These are phyloP conservation scores for Scaptodrosophila latifasciaeformis DNA, from an alignment of 2,888 invertebrate genomes.

Conservation along the genomic window DNA sequence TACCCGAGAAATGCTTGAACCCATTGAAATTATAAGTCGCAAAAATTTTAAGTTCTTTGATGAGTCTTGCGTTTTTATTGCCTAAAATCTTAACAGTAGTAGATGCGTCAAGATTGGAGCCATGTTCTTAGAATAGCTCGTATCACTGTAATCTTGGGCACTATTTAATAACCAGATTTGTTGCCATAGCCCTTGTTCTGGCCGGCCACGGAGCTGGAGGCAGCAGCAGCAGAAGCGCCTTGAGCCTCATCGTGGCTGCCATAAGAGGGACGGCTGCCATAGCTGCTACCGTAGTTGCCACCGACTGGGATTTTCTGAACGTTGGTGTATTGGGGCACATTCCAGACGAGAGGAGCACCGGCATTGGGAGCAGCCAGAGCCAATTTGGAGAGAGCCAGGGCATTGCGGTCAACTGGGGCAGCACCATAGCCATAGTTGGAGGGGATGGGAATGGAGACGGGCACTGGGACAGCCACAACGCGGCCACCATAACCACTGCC, in stretches of 20 bases:
- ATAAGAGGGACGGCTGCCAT: slow-evolving; percentile 4
- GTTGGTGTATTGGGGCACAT: slow-evolving; percentile 22
- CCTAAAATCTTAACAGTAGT: no score
- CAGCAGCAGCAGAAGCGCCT: slow-evolving; percentile 54
- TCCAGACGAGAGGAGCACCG: slow-evolving; percentile 37
- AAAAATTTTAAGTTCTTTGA: no score
- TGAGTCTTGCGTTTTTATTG: no score
- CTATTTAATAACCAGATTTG: no score
- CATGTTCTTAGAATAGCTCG: no score
- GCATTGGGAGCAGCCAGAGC: slow-evolving; percentile 47
- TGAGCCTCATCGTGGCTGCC: slow-evolving; percentile 21
- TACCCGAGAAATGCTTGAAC: no score
- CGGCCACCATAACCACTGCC: slow-evolving; percentile 27
- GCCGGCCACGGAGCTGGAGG: slow-evolving; percentile 48
- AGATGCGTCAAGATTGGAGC: no score
- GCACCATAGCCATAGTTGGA: slow-evolving; percentile 41
- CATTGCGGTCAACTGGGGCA: slow-evolving; percentile 44
- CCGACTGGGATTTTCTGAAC: neutral
- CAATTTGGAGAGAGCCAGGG: slow-evolving; percentile 48
- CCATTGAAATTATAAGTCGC: no score
- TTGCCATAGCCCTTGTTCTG: slow-evolving; percentile 6
- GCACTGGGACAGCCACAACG: slow-evolving; percentile 38
- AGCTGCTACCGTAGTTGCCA: slow-evolving; percentile 23
- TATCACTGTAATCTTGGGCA: no score
- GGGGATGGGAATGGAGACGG: slow-evolving; percentile 2